A percentile compares a stretch with the other conserved stretches of the same genome.
Conservation (phyloP, 30 jellyfish, hydroid and myxozoan species). For the Turritopsis dohrnii region DNA sequence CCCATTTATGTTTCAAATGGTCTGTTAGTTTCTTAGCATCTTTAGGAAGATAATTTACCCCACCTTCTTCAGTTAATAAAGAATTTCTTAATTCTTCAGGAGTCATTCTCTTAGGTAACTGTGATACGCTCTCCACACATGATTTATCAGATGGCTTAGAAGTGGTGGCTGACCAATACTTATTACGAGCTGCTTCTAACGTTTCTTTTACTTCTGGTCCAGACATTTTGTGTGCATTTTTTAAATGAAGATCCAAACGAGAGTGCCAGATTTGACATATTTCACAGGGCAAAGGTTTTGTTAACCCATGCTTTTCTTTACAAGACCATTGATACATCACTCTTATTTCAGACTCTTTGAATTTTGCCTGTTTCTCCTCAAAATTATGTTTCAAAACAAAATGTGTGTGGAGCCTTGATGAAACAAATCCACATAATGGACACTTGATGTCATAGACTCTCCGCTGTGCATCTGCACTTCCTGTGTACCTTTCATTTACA, state of each 20-base stretch:
- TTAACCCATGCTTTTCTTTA: neutral
- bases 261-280: constrained; percentile 16
- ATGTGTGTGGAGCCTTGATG: neutral
- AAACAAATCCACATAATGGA: neutral
- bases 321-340: constrained; percentile 20
- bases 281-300: constrained; percentile 29
- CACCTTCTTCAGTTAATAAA: neutral
- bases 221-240: constrained; percentile 12
- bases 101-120: neutral
- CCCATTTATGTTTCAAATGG: neutral
- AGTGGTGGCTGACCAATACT: constrained; percentile 24
- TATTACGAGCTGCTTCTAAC: neutral
- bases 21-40: neutral
- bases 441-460: constrained; percentile 1
- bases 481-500: neutral
- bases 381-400: neutral
- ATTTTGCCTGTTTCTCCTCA: neutral
- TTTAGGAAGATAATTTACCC: neutral
- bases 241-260: neutral
- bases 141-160: neutral
- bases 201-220: neutral
- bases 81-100: neutral
- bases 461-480: neutral
- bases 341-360: constrained; percentile 22
- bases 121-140: neutral